phyloP scores from a whole-genome alignment of 2,888 invertebrate genomes.

The Perizoma affinitatum region DNA sequence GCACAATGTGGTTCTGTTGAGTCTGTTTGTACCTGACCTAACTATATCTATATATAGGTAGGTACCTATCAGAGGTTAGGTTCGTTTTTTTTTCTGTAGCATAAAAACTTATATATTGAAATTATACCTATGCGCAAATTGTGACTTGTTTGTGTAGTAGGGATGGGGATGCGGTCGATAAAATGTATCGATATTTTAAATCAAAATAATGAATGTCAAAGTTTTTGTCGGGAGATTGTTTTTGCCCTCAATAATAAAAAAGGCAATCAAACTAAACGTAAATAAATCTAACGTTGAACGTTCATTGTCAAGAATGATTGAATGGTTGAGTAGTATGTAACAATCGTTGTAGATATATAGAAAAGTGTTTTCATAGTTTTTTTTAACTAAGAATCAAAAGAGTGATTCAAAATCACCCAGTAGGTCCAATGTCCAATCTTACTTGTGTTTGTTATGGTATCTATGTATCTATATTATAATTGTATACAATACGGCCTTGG shows the following conservation, averaged over 20 bases:
- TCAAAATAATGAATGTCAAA: too few relatives aligned
- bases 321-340: too few relatives aligned
- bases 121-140: not conserved
- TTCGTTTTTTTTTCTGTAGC: too few relatives aligned
- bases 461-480: constrained; percentile 18
- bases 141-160: not conserved
- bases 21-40: not conserved
- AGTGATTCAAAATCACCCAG: not conserved
- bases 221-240: too few relatives aligned
- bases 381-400: not conserved
- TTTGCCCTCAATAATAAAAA: too few relatives aligned
- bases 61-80: too few relatives aligned
- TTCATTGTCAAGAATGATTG: too few relatives aligned
- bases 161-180: constrained; percentile 3
- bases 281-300: too few relatives aligned
- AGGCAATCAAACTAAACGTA: too few relatives aligned
- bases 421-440: constrained; percentile 3
- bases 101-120: too few relatives aligned
- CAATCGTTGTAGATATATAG: too few relatives aligned
- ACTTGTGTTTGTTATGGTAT: constrained; percentile 22
- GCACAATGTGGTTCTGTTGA: not conserved
- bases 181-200: constrained; percentile 1
- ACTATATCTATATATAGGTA: constrained; percentile 2
- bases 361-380: too few relatives aligned
- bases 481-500: constrained; percentile 35